Percentiles rank a stretch among this genome's conserved stretches.
Conservation (phyloP, 2,113 vertebrate species). For the Polyodon spathula region DNA sequence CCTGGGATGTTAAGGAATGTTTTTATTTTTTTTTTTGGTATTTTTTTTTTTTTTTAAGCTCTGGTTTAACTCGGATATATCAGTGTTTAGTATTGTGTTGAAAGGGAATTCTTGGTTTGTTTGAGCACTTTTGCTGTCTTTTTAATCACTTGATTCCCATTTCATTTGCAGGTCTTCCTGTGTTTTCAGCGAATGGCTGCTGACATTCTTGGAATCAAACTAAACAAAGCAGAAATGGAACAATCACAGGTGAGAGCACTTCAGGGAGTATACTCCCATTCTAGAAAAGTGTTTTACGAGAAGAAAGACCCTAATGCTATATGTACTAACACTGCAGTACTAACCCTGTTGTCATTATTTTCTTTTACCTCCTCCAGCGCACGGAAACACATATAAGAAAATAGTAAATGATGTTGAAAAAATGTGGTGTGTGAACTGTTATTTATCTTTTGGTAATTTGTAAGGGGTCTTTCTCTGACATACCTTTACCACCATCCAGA, state of each 20-base stretch:
- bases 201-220: conserved; percentile 89
- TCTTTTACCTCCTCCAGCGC: too few species aligned
- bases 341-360: too few species aligned
- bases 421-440: conserved; percentile 42
- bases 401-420: too few species aligned
- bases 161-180: conserved; percentile 75
- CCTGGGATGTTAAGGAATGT: too few species aligned
- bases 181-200: conserved; percentile 96
- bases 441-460: conserved; percentile 44
- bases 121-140: conserved; percentile 26
- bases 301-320: too few species aligned
- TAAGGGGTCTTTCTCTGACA: conserved; percentile 18
- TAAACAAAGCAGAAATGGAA: conserved; percentile 97
- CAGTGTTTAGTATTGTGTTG: too few species aligned
- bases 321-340: too few species aligned
- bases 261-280: too few species aligned
- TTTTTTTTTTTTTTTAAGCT: conserved; percentile 56
- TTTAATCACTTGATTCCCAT: conserved; percentile 51
- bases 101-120: neutral
- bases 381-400: too few species aligned
- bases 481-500: conserved; percentile 23
- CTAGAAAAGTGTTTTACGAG: too few species aligned
- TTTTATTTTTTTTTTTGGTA: conserved; percentile 11
- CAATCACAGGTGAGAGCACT: conserved; percentile 91
- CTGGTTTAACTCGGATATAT: too few species aligned